Base-by-base conservation (phyloP, 2,888 invertebrate genomes). In the Magallana nippona region DNA sequence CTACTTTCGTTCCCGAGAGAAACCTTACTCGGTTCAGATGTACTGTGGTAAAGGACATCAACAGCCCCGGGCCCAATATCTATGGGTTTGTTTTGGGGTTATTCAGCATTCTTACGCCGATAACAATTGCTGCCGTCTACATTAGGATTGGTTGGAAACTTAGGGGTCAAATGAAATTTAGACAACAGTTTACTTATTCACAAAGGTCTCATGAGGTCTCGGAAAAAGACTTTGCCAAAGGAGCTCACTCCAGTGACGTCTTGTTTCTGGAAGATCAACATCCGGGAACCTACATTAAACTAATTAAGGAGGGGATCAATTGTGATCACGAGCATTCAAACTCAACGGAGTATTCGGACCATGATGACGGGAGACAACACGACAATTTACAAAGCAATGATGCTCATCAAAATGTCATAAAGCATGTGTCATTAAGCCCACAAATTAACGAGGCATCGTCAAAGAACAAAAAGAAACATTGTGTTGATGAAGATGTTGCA, bases 121-220 rank as follows among this genome's bases (percentile, higher is more conserved):
- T 82, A 11, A 71, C 44, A 71, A 44, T 63, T 44, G 63, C 32
- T 32, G 27, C 55, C 19, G n/a, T 82, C 3, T 82, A 82, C 55
- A 15, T 71, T 11, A 63, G 62, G n/a, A 82, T 82, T 22, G 82
- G 82, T 3, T 63, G 55, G 55, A 82, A 82, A 71, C 82, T 82
- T 63, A 19, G 56, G 15, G 55, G 71, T 22, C 82, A 82, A 27
- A 10, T 82, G 13, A 82, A 56, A 71, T 82, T 82, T 22, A 27
- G 71, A 55, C 44, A 71, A 71, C 82, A 82, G 22, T 82, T 82
- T 22, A 55, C 19, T 8, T 56, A 13, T 17, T 13, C 56, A 3
- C 19, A 55, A 32, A 63, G 27, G 27, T 27, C 71, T 15, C 71
- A 22, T 8, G 27, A 71, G 15, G 13, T 71, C 1, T 71, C 71